A percentile compares a stretch with the other conserved stretches of the same genome.
Evolutionary conservation across 2,888 invertebrate genomes (phyloP).

Genomic region (Exephanes ischioxanthus): DNA sequence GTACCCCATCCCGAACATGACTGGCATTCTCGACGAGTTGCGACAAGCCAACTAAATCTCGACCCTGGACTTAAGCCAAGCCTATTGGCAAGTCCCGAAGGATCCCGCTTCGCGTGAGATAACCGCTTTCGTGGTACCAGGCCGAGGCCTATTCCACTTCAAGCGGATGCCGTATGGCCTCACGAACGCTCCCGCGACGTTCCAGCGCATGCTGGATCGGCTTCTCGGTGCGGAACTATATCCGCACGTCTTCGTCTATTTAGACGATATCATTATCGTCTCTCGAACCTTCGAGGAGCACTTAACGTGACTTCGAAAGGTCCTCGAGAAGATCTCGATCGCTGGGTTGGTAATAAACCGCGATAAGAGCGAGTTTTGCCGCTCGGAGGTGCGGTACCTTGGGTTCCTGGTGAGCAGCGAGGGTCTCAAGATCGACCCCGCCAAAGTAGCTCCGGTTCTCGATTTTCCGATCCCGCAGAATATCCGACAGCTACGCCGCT

Average conservation of each 20-base stretch:
- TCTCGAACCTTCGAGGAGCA: slow-evolving; percentile 53
- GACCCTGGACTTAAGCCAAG: slow-evolving; percentile 74
- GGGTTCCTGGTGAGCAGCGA: slow-evolving; percentile 67
- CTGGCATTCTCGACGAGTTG: slow-evolving; percentile 73
- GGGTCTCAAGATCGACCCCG: slow-evolving; percentile 64
- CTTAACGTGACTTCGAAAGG: slow-evolving; percentile 14
- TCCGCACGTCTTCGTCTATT: slow-evolving; percentile 46
- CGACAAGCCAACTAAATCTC: slow-evolving; percentile 74
- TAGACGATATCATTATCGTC: not conserved
- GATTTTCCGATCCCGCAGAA: slow-evolving; percentile 68
- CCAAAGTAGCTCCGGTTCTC: slow-evolving; percentile 45
- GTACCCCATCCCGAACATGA: slow-evolving; percentile 75
- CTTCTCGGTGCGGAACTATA: slow-evolving; percentile 66
- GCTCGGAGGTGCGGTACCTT: slow-evolving; percentile 43
- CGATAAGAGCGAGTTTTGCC: slow-evolving; percentile 53
- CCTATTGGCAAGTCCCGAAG: slow-evolving; percentile 76
- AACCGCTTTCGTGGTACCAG: slow-evolving; percentile 70
- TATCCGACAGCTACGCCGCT: slow-evolving; percentile 66
- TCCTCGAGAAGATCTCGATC: slow-evolving; percentile 33
- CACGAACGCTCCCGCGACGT: slow-evolving; percentile 69
- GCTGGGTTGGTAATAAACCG: slow-evolving; percentile 29
- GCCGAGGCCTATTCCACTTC: slow-evolving; percentile 75
- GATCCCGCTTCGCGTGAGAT: slow-evolving; percentile 61
- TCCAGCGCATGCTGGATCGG: slow-evolving; percentile 60
- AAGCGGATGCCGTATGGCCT: slow-evolving; percentile 75